These are phyloP conservation scores for Sarcophaga subvicina DNA, from an alignment of 2,888 invertebrate species.

Conservation along the genomic window DNA sequence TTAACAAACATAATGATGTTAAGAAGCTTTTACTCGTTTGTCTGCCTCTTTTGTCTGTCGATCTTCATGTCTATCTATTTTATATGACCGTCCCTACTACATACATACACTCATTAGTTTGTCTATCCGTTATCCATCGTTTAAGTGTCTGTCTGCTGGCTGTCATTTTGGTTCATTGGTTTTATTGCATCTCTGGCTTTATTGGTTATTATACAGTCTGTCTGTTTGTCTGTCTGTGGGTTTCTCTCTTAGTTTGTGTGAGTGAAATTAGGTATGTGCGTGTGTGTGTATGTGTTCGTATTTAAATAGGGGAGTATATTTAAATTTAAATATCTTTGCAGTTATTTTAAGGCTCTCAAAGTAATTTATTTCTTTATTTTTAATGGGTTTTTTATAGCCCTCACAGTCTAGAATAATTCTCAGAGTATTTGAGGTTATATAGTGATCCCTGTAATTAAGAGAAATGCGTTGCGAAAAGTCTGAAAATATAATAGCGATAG, in stretches of 20 bases:
- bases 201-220: background rate
- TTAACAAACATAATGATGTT: constrained; percentile 35
- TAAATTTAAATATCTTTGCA: constrained; percentile 39
- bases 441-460: background rate
- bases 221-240: constrained; percentile 8
- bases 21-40: constrained; percentile 1
- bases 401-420: background rate
- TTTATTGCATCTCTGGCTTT: constrained; percentile 10
- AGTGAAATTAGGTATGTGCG: background rate
- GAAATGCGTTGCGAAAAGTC: no score
- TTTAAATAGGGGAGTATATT: background rate
- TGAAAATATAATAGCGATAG: no score
- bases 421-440: no score
- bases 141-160: constrained; percentile 16
- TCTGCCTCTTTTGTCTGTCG: background rate
- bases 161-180: constrained; percentile 43
- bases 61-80: constrained; percentile 8
- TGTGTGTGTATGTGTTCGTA: background rate
- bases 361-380: constrained; percentile 14
- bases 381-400: background rate
- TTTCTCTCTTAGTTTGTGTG: background rate
- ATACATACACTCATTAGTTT: background rate
- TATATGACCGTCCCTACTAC: no score
- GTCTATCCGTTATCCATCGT: background rate
- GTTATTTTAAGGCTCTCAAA: constrained; percentile 41